Base-by-base conservation (phyloP, 2,113 vertebrate species). In the Eonycteris spelaea region DNA sequence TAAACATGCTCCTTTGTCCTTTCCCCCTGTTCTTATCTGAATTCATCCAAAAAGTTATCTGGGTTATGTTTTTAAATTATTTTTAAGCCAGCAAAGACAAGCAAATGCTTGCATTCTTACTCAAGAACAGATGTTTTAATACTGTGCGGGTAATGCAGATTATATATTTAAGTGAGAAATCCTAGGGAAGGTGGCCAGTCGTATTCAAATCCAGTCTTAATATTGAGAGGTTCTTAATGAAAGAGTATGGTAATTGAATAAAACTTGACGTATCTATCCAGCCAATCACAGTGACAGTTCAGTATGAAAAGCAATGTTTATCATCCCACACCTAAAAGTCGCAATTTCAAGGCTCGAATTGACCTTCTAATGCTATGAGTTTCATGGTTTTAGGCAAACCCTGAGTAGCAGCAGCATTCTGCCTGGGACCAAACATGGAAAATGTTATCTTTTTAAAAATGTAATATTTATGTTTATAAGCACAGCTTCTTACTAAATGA, bases 41-140 rank as follows among this genome's bases (percentile, higher is more conserved):
- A 98, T 94, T n/a, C 84, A 95, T 97, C 78, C 75, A 63, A 40
- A 93, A 53, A 63, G 74, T 68, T 90, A 53, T 97, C 95, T 82
- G 55, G 77, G 74, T 85, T 90, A 95, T 90, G 75, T 91, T 95
- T 92, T 96, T 65, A 86, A 92, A 77, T 83, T 84, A 89, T 43
- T 86, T 94, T 73, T 80, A 97, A 94, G 55, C 83, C 68, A 67
- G 74, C 38, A 94, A 55, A 94, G 86, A 53, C 84, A 94, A 61
- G 79, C 55, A 84, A 94, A 85, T 93, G 67, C 70, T 95, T 80
- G 87, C 79, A 96, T 85, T 91, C 61, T 18, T 45, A 80, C 38
- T 67, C 28, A 70, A 67, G 77, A 94, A 83, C 94, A 96, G 95
- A 96, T 97, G 94, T 93, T 84, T 95, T 86, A 95, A 78, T 82